A percentile compares a stretch with the other conserved stretches of the same genome.
These are phyloP conservation scores for Avahi laniger DNA, from an alignment of 2,797 vertebrate genomes.

Conservation along the genomic window DNA sequence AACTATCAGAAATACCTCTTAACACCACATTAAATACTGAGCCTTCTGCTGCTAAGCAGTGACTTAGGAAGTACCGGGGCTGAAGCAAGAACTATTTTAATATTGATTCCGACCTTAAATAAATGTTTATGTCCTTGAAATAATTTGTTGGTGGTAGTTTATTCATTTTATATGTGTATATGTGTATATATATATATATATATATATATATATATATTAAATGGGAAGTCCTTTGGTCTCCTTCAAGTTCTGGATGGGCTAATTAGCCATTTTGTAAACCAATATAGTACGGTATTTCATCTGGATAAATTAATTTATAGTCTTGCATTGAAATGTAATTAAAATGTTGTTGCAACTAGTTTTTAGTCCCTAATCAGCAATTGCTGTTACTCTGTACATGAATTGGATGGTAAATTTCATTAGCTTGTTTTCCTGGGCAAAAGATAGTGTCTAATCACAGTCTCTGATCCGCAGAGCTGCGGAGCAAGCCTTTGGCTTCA, in stretches of 20 bases:
- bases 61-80: conserved; percentile 23
- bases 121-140: conserved; percentile 65
- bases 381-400: conserved; percentile 52
- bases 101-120: conserved; percentile 64
- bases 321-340: conserved; percentile 69
- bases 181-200: too few relatives aligned
- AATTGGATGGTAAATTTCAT: conserved; percentile 66
- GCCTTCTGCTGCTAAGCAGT: conserved; percentile 2
- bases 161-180: background rate
- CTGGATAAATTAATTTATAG: conserved; percentile 73
- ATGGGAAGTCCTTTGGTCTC: conserved; percentile 54
- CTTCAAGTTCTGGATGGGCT: conserved; percentile 52
- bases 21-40: conserved; percentile 14
- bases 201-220: conserved; percentile 40
- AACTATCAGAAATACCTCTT: conserved; percentile 26
- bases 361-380: conserved; percentile 61
- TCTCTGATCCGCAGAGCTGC: conserved; percentile 51
- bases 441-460: background rate
- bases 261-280: conserved; percentile 70
- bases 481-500: background rate
- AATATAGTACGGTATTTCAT: conserved; percentile 56
- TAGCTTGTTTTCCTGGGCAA: conserved; percentile 62
- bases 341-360: conserved; percentile 63
- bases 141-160: conserved; percentile 55
- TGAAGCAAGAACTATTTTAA: conserved; percentile 52